Percentiles rank a stretch among this genome's conserved stretches.
Evolutionary conservation across 2,113 vertebrate species (phyloP).

Genomic region (Perognathus longimembris): DNA sequence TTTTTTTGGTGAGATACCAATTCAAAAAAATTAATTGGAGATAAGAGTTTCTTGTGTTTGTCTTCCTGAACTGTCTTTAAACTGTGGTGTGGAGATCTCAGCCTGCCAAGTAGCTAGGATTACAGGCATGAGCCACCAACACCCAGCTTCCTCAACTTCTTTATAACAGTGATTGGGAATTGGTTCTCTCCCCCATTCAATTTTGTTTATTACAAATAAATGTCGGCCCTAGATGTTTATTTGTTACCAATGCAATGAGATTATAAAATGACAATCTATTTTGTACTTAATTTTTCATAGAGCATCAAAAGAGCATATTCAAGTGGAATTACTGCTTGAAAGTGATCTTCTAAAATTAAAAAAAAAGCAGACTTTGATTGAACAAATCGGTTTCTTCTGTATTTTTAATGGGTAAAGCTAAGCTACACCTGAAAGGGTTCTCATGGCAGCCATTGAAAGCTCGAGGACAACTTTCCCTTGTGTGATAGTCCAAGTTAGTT

Average conservation of each 20-base stretch:
- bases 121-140: not conserved
- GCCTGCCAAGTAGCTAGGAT: no score
- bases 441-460: not conserved
- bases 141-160: not conserved
- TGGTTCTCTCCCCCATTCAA: not conserved
- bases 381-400: not conserved
- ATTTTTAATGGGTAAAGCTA: not conserved
- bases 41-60: no score
- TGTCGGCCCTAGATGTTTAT: not conserved
- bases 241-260: not conserved
- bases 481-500: not conserved
- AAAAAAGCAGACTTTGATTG: not conserved
- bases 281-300: not conserved
- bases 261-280: conserved; percentile 16
- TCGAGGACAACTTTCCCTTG: not conserved
- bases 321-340: not conserved
- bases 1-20: no score
- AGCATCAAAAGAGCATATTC: not conserved
- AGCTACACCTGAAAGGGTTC: not conserved
- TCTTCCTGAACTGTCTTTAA: no score
- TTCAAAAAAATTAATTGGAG: no score
- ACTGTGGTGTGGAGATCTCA: no score
- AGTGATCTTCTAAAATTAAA: not conserved
- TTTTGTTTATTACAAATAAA: not conserved
- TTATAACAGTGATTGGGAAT: not conserved